Percentiles rank a stretch among this genome's conserved stretches.
Evolutionary conservation across 2,888 invertebrate species (phyloP).

Genomic region (Barypeithes pellucidus): DNA sequence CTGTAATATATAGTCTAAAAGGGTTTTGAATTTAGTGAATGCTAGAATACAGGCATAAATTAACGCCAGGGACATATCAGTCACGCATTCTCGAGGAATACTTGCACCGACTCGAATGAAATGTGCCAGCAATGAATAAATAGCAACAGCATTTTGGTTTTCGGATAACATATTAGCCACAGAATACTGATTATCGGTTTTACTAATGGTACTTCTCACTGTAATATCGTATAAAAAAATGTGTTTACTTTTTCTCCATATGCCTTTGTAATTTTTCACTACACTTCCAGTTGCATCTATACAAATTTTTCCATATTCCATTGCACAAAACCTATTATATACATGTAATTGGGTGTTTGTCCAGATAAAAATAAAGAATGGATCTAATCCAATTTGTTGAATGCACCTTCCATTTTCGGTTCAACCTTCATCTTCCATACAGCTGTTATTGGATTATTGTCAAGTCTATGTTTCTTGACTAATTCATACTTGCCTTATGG

Average conservation of each 20-base stretch:
- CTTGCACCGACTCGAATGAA: conserved; percentile 14
- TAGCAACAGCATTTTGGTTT: neutral
- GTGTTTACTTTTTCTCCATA: no score
- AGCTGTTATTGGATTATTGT: neutral
- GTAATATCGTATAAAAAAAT: no score
- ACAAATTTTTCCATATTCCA: no score
- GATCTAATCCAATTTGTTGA: conserved; percentile 12
- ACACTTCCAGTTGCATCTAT: no score
- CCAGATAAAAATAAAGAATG: conserved; percentile 27
- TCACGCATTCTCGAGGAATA: neutral
- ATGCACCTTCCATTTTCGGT: conserved; percentile 12
- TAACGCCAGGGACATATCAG: conserved; percentile 19
- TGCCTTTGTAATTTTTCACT: no score
- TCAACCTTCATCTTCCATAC: conserved; percentile 26
- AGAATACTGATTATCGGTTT: conserved; percentile 25
- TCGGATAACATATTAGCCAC: no score
- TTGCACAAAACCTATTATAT: no score
- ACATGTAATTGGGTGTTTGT: conserved; percentile 21
- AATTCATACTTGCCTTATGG: conserved; percentile 6
- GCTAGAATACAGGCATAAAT: conserved; percentile 7
- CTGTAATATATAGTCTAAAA: neutral
- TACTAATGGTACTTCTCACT: no score
- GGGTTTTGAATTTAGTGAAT: neutral
- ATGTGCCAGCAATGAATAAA: conserved; percentile 10
- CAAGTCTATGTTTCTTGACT: neutral